Evolutionary conservation across 2,113 vertebrate genomes (phyloP), one percentile per base, ranked within the genome.

Genomic region (Cyprinus carpio): DNA sequence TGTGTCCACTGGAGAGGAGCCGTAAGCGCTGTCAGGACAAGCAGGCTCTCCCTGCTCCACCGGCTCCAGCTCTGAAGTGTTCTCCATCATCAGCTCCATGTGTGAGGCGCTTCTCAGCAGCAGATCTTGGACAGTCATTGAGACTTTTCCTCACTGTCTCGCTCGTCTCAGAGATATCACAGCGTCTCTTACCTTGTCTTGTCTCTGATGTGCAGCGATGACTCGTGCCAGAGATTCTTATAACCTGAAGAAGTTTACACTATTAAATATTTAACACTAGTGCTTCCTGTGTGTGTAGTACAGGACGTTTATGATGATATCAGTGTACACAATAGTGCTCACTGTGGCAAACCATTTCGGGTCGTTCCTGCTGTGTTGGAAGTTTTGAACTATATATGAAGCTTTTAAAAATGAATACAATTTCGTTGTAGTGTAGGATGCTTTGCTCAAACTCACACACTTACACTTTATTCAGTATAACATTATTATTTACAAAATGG

Each of bases 21-120:
- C 87, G 58, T 90, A 93, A 0, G 91, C 87, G 27, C 91, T 90
- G 87, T 93, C 91, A 0, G 88, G 83, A 64, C 80, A 82, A 11
- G 89, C 49, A n/a, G 84, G 51, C 46, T 90, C 60, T 56, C 81
- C 81, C 29, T 84, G 75, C 40, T 80, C 76, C 29, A 37, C 79
- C 29, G 82, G 64, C 46, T 79, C 72, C 25, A 43, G 23, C 16
- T 86, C 89, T 10, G 81, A 82, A 16, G 23, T 27, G 43, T 81
- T 37, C 16, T 92, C 87, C 90, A 93, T 90, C 40, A 62, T 1
- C 56, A 31, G 25, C 58, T 27, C 64, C 23, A 34, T 71, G 43
- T 46, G 31, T 12, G 80, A 80, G 54, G 34, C 8, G 23, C 23
- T 25, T 40, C 72, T 16, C 16, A 65, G 25, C 27, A 62, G 20